phyloP scores from a whole-genome alignment of 2,113 vertebrate genomes.

The Symphodus melops region DNA sequence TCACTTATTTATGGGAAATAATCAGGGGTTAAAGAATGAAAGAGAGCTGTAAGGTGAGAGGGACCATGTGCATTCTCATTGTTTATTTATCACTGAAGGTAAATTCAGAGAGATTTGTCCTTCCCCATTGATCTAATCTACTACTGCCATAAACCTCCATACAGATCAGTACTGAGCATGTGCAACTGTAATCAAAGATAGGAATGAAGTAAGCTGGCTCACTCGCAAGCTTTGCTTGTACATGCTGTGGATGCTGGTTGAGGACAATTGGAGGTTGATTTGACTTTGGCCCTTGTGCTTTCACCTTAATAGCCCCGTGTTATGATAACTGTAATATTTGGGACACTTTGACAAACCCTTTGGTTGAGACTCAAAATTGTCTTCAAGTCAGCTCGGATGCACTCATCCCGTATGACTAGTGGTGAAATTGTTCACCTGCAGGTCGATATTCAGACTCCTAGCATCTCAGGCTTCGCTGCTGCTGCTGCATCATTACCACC shows the following conservation, averaged over 20 bases:
- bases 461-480: conserved; percentile 27
- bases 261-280: too few relatives aligned
- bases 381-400: not conserved
- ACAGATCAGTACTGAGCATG: too few relatives aligned
- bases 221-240: too few relatives aligned
- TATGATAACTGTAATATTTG: too few relatives aligned
- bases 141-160: too few relatives aligned
- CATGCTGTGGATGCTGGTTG: too few relatives aligned
- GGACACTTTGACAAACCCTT: too few relatives aligned
- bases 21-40: not conserved
- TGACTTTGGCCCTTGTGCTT: too few relatives aligned
- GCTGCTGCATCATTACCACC: conserved; percentile 31
- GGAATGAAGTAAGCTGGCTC: too few relatives aligned
- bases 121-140: too few relatives aligned
- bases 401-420: conserved; percentile 14
- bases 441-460: conserved; percentile 8
- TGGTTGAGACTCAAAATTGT: not conserved
- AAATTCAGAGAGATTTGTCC: not conserved
- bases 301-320: too few relatives aligned
- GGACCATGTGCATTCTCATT: not conserved
- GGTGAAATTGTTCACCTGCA: not conserved
- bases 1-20: not conserved
- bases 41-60: not conserved
- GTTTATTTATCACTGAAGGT: not conserved
- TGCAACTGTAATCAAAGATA: too few relatives aligned